Evolutionary conservation across 2,113 vertebrate species (phyloP), one percentile per base, ranked within the genome.

Genomic region (Pseudonaja textilis): DNA sequence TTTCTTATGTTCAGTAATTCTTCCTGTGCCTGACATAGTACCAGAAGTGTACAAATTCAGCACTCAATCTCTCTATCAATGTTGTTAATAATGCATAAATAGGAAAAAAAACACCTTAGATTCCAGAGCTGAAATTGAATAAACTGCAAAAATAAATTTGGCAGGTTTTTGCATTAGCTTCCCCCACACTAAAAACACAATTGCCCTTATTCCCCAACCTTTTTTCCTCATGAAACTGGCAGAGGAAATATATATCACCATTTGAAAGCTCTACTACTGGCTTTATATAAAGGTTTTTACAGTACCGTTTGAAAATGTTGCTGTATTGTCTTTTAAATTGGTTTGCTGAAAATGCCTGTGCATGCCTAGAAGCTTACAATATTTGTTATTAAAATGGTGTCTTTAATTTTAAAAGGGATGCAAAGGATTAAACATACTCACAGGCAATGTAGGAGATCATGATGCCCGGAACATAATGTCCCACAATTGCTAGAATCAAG

Each of bases 361-460:
- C 29, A 39, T 42, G 50, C 47, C 29, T 94, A 87, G 89, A 85
- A 93, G 91, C 1, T 0, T 93, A 91, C 26, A 91, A 91, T 89
- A 90, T 61, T 91, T 91, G 93, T 95, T 23, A 85, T 88, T 42
- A 91, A 91, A 57, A 89, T 64, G 61, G 47, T 23, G 52, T 2
- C 4, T 89, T 89, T 93, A 42, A 87, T 93, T 89, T 94, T 92
- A 95, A 42, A 61, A 86, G 87, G 92, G 89, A 95, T 88, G 89
- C 14, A 54, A 88, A 81, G 94, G 50, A 59, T 2, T 47, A 92
- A 91, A 93, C 87, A 93, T 96, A 98, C 99, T 99, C 97, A 99
- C 99, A 98, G 96, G 99, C 97, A 91, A 99, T 99, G 96, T 99
- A 99, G 94, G 98, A 99, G 97, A 99, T 99, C 99, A 99, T 99